These are phyloP conservation scores for Falco punctatus DNA, from an alignment of 2,113 vertebrate genomes.

Conservation along the genomic window DNA sequence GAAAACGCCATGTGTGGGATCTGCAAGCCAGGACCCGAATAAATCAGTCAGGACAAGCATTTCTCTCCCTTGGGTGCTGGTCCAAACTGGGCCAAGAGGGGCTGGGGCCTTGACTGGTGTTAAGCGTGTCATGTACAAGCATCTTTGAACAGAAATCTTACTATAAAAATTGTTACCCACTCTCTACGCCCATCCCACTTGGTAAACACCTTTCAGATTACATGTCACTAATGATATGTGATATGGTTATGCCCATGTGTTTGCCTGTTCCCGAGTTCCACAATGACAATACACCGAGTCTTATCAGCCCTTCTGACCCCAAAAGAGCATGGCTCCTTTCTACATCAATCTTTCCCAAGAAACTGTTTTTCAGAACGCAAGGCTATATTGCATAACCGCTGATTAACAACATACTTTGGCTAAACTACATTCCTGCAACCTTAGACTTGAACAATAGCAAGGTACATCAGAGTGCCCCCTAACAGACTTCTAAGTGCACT, in stretches of 20 bases:
- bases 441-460: background rate
- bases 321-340: background rate
- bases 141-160: background rate
- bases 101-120: background rate
- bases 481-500: background rate
- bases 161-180: background rate
- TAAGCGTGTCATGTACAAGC: accelerated
- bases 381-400: background rate
- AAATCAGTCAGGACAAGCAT: background rate
- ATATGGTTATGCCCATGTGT: background rate
- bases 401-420: background rate
- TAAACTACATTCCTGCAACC: background rate
- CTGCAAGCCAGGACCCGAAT: background rate
- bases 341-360: background rate
- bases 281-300: background rate
- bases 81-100: background rate
- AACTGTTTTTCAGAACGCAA: background rate
- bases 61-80: background rate
- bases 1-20: background rate
- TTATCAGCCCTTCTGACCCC: background rate
- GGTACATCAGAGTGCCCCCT: background rate
- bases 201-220: background rate
- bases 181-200: background rate
- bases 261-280: background rate
- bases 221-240: background rate